phyloP scores from a whole-genome alignment of 23 tunicate genomes.

The Ascidia mentula region DNA sequence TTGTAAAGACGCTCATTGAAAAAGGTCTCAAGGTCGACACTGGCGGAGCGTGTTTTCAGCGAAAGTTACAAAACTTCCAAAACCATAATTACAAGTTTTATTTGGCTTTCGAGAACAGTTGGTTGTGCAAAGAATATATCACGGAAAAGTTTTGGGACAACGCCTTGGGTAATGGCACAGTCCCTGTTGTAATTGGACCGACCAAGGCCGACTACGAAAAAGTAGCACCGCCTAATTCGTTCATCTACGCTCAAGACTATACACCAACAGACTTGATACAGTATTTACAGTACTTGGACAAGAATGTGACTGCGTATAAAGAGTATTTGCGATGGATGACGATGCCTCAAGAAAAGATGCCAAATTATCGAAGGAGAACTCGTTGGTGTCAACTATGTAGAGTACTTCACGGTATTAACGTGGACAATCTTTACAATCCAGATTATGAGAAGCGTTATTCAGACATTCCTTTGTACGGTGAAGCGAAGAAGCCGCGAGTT shows the following conservation, averaged over 20 bases:
- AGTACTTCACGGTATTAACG: slow-evolving; percentile 2
- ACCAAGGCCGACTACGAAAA: neutral
- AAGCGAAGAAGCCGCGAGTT: neutral
- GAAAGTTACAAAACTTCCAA: neutral
- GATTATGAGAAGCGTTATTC: neutral
- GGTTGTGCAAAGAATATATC: slow-evolving; percentile 45
- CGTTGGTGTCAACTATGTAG: neutral
- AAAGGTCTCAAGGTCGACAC: slow-evolving; percentile 35
- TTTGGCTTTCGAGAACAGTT: slow-evolving; percentile 60
- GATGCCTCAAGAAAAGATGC: neutral
- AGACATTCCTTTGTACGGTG: slow-evolving; percentile 8
- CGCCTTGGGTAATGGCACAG: slow-evolving; percentile 14
- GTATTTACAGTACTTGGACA: slow-evolving; percentile 26
- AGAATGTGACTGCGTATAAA: slow-evolving; percentile 38
- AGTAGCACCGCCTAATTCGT: slow-evolving; percentile 32
- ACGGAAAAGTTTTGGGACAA: slow-evolving; percentile 50
- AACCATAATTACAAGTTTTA: slow-evolving; percentile 41
- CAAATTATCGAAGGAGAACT: neutral
- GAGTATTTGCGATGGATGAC: slow-evolving; percentile 34
- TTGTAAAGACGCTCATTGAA: slow-evolving; percentile 18
- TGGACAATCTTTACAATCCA: slow-evolving; percentile 7
- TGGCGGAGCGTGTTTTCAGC: slow-evolving; percentile 32
- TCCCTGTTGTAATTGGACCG: slow-evolving; percentile 49
- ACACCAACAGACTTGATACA: slow-evolving; percentile 17
- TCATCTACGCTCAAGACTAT: slow-evolving; percentile 29